Percentiles rank a stretch among this genome's conserved stretches.
Conservation (phyloP, 2,113 vertebrate genomes). For the Cnemophilus loriae region DNA sequence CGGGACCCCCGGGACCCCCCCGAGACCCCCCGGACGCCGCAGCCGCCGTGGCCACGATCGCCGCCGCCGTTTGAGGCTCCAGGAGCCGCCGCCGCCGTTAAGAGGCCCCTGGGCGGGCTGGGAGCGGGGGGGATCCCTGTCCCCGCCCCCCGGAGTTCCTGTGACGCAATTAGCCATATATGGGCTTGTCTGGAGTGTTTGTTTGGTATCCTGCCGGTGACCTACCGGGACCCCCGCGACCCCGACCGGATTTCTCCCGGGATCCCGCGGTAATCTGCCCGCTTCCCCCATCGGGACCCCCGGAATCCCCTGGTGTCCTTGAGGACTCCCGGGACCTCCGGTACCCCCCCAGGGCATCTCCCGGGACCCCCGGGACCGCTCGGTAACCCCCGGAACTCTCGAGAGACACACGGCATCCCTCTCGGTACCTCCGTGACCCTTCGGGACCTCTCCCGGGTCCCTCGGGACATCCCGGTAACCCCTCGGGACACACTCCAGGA, state of each 20-base stretch:
- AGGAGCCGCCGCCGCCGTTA: neutral
- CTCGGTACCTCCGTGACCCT: too few species aligned
- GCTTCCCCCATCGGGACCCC: neutral
- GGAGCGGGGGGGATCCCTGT: slow-evolving; percentile 51
- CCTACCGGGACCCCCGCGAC: neutral
- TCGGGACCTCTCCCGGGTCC: neutral
- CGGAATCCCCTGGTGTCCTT: neutral
- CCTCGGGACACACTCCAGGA: neutral
- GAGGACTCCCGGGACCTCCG: neutral
- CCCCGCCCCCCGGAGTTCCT: slow-evolving; percentile 88
- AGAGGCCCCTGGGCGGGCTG: neutral
- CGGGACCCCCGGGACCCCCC: neutral
- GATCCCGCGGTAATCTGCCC: neutral
- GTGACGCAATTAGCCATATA: slow-evolving; percentile 99
- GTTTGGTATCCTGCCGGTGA: slow-evolving; percentile 89
- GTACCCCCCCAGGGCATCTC: neutral
- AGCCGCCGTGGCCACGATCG: fast-evolving
- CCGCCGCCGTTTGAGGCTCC: neutral
- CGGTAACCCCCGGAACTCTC: neutral
- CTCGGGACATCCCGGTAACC: neutral
- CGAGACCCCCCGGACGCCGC: neutral
- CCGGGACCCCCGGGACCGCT: neutral
- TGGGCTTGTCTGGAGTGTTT: slow-evolving; percentile 84
- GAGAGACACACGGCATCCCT: too few species aligned
- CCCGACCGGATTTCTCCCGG: neutral